Percentiles rank a stretch among this genome's conserved stretches.
Conservation (phyloP, 2,797 vertebrate genomes). For the Chanos chanos region DNA sequence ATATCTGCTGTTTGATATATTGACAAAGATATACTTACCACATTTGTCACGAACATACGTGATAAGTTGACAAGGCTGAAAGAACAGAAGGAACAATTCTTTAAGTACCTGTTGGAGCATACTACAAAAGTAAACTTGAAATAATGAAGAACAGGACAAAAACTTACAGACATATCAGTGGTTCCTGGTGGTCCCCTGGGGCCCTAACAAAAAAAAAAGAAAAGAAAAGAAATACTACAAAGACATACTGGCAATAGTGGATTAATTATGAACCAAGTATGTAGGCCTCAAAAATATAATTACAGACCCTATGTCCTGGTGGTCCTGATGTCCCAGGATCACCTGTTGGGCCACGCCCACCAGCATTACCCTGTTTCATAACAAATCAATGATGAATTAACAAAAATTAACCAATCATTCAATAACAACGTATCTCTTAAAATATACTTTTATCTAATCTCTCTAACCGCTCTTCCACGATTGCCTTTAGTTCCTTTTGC, state of each 20-base stretch:
- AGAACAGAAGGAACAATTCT: conserved; percentile 11
- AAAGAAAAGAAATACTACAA: background rate
- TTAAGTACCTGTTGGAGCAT: background rate
- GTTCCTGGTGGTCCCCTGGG: conserved; percentile 67
- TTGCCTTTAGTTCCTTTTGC: conserved; percentile 75
- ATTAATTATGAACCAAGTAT: background rate
- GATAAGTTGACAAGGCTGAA: conserved; percentile 82
- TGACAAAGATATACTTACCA: conserved; percentile 74
- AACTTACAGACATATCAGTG: conserved; percentile 69
- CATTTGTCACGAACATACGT: conserved; percentile 78
- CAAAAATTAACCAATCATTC: background rate
- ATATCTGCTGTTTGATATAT: no score
- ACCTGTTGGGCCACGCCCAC: conserved; percentile 51
- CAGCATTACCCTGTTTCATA: conserved; percentile 63
- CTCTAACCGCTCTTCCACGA: conserved; percentile 75
- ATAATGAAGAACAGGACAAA: conserved; percentile 7
- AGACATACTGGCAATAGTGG: background rate
- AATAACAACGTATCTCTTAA: background rate
- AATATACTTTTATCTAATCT: background rate
- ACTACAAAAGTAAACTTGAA: background rate
- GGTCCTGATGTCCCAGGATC: conserved; percentile 49
- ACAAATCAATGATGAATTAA: background rate
- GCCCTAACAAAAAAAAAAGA: conserved; percentile 66
- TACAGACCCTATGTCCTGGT: conserved; percentile 62
- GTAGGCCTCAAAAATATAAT: background rate